Evolutionary conservation across 2,888 invertebrate genomes (phyloP).

Genomic region (Petrolisthes manimaculis): DNA sequence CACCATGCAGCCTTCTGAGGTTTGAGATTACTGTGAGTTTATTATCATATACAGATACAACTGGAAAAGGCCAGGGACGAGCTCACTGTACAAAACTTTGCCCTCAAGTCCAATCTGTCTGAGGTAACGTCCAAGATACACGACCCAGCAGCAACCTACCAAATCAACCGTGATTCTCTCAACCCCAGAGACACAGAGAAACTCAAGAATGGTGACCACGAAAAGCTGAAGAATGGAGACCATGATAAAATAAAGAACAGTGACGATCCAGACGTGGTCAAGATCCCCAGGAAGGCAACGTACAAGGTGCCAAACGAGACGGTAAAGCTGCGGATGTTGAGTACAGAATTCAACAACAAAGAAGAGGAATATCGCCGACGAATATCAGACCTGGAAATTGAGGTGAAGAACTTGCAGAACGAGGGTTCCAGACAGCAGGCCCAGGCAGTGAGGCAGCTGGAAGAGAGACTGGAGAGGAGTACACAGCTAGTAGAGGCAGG

Average conservation of each 20-base stretch:
- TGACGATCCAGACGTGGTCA: conserved; percentile 66
- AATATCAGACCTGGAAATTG: conserved; percentile 67
- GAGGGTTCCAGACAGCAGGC: conserved; percentile 67
- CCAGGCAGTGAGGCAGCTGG: conserved; percentile 66
- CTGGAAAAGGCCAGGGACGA: conserved; percentile 68
- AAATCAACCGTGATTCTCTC: conserved; percentile 66
- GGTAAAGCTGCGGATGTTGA: conserved; percentile 52
- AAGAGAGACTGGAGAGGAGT: conserved; percentile 67
- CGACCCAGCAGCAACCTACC: conserved; percentile 67
- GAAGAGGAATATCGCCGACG: conserved; percentile 67
- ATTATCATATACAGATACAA: conserved; percentile 67
- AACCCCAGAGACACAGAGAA: conserved; percentile 49
- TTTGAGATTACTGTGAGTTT: too few relatives aligned
- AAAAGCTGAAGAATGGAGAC: conserved; percentile 42
- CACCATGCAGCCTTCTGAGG: too few relatives aligned
- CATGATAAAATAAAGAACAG: conserved; percentile 3
- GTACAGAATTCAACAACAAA: conserved; percentile 65
- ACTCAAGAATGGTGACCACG: conserved; percentile 26
- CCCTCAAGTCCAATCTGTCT: conserved; percentile 68
- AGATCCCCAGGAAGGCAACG: conserved; percentile 67
- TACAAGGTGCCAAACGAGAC: conserved; percentile 67
- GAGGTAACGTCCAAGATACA: conserved; percentile 67
- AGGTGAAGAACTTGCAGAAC: conserved; percentile 67
- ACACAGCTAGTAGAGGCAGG: conserved; percentile 67
- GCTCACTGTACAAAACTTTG: conserved; percentile 68